A percentile compares a stretch with the other conserved stretches of the same genome.
Evolutionary conservation across 2,888 invertebrate species (phyloP).

Genomic region (Troilus luridus): DNA sequence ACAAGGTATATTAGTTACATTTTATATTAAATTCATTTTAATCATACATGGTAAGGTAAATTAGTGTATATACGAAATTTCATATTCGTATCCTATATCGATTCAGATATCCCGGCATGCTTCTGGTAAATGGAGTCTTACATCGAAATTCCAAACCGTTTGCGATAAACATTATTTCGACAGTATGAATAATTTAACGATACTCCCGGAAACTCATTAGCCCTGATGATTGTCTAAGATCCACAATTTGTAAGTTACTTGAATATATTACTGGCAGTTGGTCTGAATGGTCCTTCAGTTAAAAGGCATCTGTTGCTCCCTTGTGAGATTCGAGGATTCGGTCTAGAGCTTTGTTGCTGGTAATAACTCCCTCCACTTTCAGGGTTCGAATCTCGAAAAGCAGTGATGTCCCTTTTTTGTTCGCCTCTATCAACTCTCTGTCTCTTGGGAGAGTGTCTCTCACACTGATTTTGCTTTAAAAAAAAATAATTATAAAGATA

Average conservation of each 20-base stretch:
- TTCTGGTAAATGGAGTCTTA: background rate
- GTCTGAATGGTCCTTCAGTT: background rate
- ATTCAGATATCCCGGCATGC: background rate
- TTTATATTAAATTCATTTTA: no score
- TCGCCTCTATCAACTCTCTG: background rate
- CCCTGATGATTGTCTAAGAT: background rate
- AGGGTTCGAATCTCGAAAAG: background rate
- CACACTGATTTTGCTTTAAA: no score
- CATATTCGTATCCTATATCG: background rate
- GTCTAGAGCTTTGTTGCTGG: background rate
- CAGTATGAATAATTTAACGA: background rate
- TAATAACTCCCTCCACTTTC: background rate
- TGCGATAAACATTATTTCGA: background rate
- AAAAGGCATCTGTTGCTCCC: background rate
- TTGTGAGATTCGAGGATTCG: background rate
- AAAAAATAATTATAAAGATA: no score
- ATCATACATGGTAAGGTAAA: no score
- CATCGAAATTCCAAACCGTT: background rate
- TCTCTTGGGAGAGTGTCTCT: background rate
- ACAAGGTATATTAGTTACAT: no score
- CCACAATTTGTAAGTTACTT: background rate
- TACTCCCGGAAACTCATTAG: background rate
- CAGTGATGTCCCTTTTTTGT: background rate
- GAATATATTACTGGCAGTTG: background rate
- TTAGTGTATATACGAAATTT: background rate